phyloP scores from a whole-genome alignment of 2,888 invertebrate species.

The Caenorhabditis afra region DNA sequence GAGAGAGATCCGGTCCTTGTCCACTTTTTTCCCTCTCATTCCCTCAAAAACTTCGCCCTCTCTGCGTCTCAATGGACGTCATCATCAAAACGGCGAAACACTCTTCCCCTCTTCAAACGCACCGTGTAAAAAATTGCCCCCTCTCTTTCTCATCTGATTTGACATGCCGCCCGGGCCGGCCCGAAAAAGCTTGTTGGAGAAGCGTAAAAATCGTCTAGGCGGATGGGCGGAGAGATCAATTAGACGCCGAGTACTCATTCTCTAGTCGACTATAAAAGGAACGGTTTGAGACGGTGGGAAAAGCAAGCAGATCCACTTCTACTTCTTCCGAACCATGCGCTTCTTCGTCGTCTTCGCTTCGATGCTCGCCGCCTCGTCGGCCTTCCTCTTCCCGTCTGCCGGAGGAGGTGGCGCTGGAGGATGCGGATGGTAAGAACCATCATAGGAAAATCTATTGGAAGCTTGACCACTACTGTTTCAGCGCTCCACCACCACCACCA shows the following conservation, averaged over 20 bases:
- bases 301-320: constrained; percentile 43
- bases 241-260: neutral
- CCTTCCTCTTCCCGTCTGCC: constrained; percentile 60
- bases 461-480: constrained; percentile 13
- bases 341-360: constrained; percentile 58
- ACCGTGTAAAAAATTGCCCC: no score
- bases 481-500: constrained; percentile 63
- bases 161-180: no score
- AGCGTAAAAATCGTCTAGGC: constrained; percentile 32
- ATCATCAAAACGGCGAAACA: no score
- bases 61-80: no score
- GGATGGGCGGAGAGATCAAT: constrained; percentile 29
- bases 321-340: constrained; percentile 36
- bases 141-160: no score
- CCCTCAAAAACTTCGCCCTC: neutral
- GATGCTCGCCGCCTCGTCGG: constrained; percentile 53
- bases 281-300: neutral
- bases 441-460: neutral
- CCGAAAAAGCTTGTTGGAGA: no score
- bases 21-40: neutral
- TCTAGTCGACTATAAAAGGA: constrained; percentile 30
- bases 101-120: no score
- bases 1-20: no score
- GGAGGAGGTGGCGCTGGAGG: constrained; percentile 61
- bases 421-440: constrained; percentile 54